Evolutionary conservation across 2,113 vertebrate species (phyloP).

Genomic region (Brachyhypopomus occidentalis): DNA sequence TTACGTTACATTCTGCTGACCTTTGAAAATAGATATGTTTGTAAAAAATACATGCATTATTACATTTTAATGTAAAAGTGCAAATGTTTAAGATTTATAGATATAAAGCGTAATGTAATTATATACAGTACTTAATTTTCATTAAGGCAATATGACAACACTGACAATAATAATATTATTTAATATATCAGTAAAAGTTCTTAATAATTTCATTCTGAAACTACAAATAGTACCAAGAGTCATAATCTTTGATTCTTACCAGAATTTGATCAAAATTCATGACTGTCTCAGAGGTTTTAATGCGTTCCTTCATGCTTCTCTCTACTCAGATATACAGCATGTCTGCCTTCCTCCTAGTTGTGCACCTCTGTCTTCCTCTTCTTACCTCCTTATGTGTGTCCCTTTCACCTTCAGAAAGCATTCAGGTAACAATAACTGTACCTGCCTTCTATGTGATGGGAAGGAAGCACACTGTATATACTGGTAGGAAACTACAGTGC

Average conservation of each 20-base stretch:
- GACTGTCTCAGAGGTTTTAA: conserved; percentile 75
- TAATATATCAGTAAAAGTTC: neutral
- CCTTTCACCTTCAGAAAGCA: conserved; percentile 54
- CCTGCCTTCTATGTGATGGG: conserved; percentile 59
- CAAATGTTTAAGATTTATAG: neutral
- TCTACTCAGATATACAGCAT: conserved; percentile 24
- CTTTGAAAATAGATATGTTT: too few species aligned
- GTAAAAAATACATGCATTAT: too few species aligned
- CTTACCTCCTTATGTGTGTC: conserved; percentile 58
- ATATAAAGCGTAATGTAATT: neutral
- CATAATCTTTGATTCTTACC: conserved; percentile 64
- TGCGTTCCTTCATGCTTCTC: conserved; percentile 68
- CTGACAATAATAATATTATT: neutral
- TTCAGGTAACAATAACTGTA: conserved; percentile 55
- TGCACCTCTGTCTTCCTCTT: conserved; percentile 34
- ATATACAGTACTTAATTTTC: neutral
- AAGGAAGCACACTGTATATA: conserved; percentile 49
- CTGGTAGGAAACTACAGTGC: conserved; percentile 53
- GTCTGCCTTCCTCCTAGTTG: conserved; percentile 21
- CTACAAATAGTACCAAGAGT: conserved; percentile 9
- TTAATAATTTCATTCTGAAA: neutral
- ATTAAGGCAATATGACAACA: neutral
- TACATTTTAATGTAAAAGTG: too few species aligned
- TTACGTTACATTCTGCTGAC: too few species aligned
- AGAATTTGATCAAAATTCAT: conserved; percentile 75